Conservation (phyloP, 2,888 invertebrate species). For the Trypoxylon attenuatum region DNA sequence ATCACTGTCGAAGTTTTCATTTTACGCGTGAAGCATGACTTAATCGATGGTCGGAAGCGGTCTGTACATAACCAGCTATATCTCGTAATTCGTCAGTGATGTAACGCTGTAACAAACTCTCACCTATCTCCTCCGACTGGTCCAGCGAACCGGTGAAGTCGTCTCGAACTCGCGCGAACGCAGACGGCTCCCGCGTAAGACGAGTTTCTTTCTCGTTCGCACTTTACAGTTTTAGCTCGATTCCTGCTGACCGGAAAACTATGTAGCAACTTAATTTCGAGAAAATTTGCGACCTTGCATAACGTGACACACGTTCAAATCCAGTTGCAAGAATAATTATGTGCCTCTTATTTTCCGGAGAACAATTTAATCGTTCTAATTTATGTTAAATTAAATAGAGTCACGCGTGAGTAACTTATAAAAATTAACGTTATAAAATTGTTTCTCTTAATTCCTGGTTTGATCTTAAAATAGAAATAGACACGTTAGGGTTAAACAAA, state of each 20-base stretch:
- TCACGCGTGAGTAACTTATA: too few species aligned
- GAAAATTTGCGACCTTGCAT: constrained; percentile 27
- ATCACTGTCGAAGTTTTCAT: neutral
- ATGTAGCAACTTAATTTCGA: constrained; percentile 7
- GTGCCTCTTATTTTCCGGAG: too few species aligned
- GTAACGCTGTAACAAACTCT: constrained; percentile 45
- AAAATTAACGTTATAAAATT: too few species aligned
- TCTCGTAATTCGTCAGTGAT: constrained; percentile 38
- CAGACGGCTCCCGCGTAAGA: constrained; percentile 7
- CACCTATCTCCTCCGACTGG: constrained; percentile 38
- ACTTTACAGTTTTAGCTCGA: neutral
- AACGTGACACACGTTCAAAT: constrained; percentile 6
- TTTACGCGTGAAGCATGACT: too few species aligned
- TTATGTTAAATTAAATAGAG: too few species aligned
- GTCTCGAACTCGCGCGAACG: neutral
- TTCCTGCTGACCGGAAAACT: neutral
- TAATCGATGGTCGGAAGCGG: neutral
- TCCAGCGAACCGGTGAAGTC: constrained; percentile 20
- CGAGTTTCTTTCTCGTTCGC: constrained; percentile 11
- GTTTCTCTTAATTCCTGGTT: too few species aligned
- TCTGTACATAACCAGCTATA: constrained; percentile 6
- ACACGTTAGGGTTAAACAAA: too few species aligned
- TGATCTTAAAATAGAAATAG: too few species aligned
- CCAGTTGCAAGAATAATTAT: too few species aligned
- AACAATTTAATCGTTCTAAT: too few species aligned